Evolutionary conservation across 2,113 vertebrate species (phyloP), one percentile per base, ranked within the genome.

Genomic region (Caretta caretta): DNA sequence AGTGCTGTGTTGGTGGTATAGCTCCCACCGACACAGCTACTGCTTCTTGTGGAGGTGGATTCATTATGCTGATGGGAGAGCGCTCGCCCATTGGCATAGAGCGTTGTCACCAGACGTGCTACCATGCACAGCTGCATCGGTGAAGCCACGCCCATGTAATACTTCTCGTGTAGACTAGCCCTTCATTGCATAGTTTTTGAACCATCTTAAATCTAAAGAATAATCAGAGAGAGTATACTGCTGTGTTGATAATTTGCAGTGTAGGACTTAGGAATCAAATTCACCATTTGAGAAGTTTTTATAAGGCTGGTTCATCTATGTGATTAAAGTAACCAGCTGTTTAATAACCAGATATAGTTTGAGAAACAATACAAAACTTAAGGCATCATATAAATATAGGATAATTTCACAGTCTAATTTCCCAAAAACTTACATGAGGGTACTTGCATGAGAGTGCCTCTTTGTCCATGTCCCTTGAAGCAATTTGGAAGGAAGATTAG

Each of bases 361-460:
- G 49, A 29, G 49, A 86, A 27, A 59, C 10, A 11, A 3, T 35
- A 69, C 17, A n/a, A 19, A 62, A n/a, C 35, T n/a, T 69, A 69
- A n/a, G 35, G 62, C 4, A 20, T 69, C 16, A 5, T 69, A n/a
- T 69, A n/a, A 35, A 14, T 29, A 4, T 50, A 10, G 11, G 56
- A 69, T 27, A 88, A 27, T n/a, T 8, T 91, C 62, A 46, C 4
- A 84, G 49, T 3, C 22, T 95, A 1, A 17, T 56, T 59, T 90
- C 6, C 72, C 11, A 1, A 1, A 20, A 54, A 42, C 38, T 62
- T 72, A 22, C 35, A 29, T 0, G 1, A 49, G 56, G 25, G 48
- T 88, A 62, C 10, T 83, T 80, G 17, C 14, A 50, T 53, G 17
- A 16, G 87, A 24, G n/a, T 92, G 27, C 81, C 88, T 12, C 75